A percentile compares a stretch with the other conserved stretches of the same genome.
Conservation (phyloP, 1,140 invertebrate species). For the Orussus abietinus region DNA sequence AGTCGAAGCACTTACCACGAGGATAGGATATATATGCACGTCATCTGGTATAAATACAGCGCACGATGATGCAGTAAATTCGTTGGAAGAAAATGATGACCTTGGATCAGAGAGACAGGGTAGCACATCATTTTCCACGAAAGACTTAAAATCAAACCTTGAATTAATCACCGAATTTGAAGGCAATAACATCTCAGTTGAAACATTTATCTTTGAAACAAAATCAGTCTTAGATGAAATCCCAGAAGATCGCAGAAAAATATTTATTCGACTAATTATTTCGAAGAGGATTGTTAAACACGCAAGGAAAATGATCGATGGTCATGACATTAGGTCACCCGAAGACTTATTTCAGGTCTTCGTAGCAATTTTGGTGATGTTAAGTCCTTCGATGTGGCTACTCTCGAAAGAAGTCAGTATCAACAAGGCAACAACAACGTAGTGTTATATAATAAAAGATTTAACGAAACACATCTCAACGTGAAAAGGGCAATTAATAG, state of each 20-base stretch:
- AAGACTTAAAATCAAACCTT: too few relatives aligned
- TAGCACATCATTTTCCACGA: not conserved
- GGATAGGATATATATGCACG: not conserved
- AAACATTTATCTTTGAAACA: too few relatives aligned
- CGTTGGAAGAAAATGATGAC: not conserved
- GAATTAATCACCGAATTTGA: not conserved
- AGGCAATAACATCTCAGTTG: slow-evolving; percentile 1
- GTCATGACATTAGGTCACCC: too few relatives aligned
- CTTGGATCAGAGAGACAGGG: not conserved
- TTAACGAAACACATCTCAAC: too few relatives aligned
- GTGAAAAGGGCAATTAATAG: too few relatives aligned
- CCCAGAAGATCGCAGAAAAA: not conserved
- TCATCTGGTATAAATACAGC: too few relatives aligned
- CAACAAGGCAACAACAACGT: not conserved
- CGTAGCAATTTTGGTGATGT: too few relatives aligned
- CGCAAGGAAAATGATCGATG: too few relatives aligned
- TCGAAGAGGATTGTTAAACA: slow-evolving; percentile 1
- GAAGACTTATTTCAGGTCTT: not conserved
- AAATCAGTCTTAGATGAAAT: slow-evolving; percentile 1
- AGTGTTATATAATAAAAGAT: too few relatives aligned
- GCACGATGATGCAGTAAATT: not conserved
- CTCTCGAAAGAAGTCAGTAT: slow-evolving; percentile 1
- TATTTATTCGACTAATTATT: slow-evolving; percentile 1
- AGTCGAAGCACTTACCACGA: not conserved
- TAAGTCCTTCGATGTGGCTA: slow-evolving; percentile 1